phyloP scores from a whole-genome alignment of 2,888 invertebrate species.

The Strigamia maritima region DNA sequence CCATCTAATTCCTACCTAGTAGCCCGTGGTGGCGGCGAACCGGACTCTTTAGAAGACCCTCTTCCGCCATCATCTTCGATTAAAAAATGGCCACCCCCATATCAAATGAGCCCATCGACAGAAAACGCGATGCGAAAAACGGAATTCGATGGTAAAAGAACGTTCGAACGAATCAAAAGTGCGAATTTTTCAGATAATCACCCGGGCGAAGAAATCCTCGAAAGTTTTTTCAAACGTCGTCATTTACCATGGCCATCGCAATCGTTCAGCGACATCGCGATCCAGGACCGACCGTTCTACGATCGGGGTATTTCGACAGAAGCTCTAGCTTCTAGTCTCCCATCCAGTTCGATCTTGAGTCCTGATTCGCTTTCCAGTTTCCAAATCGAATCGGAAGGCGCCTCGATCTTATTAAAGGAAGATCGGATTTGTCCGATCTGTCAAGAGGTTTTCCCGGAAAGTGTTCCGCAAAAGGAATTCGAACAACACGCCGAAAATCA shows the following conservation, averaged over 20 bases:
- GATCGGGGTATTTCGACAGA: background rate
- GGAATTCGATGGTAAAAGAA: background rate
- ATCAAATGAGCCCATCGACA: background rate
- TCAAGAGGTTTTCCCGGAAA: constrained; percentile 38
- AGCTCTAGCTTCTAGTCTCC: background rate
- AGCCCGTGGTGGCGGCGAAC: background rate
- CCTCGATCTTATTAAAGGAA: constrained; percentile 20
- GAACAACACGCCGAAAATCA: constrained; percentile 40
- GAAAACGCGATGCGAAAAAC: background rate
- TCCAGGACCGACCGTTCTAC: background rate
- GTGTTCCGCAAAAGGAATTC: constrained; percentile 40
- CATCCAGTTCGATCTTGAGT: background rate
- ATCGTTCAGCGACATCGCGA: background rate
- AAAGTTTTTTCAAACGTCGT: background rate
- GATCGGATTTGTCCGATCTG: constrained; percentile 42
- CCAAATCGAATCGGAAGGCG: background rate
- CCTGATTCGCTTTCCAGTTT: constrained; percentile 13
- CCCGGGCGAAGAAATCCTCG: background rate
- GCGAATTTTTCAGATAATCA: background rate
- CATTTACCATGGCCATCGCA: background rate
- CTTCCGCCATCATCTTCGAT: background rate
- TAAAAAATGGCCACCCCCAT: background rate
- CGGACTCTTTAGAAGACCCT: background rate
- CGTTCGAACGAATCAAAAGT: background rate
- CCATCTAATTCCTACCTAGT: background rate